These are phyloP conservation scores for Schrankia costaestrigalis DNA, from an alignment of 2,888 invertebrate species.

Conservation along the genomic window DNA sequence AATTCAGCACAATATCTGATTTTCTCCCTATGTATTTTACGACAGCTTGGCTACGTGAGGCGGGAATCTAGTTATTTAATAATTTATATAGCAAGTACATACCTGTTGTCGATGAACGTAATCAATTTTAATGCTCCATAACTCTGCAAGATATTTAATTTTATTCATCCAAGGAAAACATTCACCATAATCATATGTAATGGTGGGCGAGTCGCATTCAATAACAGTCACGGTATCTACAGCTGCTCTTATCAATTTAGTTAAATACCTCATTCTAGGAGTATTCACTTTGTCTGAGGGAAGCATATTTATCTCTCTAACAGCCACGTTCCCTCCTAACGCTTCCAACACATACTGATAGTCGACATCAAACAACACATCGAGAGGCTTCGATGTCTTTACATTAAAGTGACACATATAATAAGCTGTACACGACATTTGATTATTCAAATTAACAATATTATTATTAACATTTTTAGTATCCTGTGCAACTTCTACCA, in stretches of 20 bases:
- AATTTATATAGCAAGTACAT: too few species aligned
- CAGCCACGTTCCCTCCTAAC: slow-evolving; percentile 58
- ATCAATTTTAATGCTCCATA: slow-evolving; percentile 89
- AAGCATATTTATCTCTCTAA: slow-evolving; percentile 81
- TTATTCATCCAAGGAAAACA: slow-evolving; percentile 85
- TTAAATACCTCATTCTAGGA: slow-evolving; percentile 86
- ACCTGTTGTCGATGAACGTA: slow-evolving; percentile 89
- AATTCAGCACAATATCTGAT: too few species aligned
- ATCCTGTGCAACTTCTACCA: slow-evolving; percentile 89
- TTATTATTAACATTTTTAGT: slow-evolving; percentile 88
- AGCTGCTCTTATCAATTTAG: slow-evolving; percentile 86
- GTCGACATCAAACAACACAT: slow-evolving; percentile 88
- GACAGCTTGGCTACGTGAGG: too few species aligned
- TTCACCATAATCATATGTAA: slow-evolving; percentile 59
- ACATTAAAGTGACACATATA: slow-evolving; percentile 90
- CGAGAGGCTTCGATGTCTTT: slow-evolving; percentile 86
- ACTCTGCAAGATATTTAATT: slow-evolving; percentile 84
- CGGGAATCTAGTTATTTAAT: too few species aligned
- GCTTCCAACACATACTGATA: slow-evolving; percentile 81
- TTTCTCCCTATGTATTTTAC: too few species aligned
- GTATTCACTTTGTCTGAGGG: slow-evolving; percentile 85
- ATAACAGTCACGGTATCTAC: slow-evolving; percentile 86
- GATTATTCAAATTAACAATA: slow-evolving; percentile 89
- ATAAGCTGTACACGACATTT: slow-evolving; percentile 87
- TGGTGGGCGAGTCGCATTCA: slow-evolving; percentile 73